These are phyloP conservation scores for Cheilosia variabilis DNA, from an alignment of 2,888 invertebrate species.

Conservation along the genomic window DNA sequence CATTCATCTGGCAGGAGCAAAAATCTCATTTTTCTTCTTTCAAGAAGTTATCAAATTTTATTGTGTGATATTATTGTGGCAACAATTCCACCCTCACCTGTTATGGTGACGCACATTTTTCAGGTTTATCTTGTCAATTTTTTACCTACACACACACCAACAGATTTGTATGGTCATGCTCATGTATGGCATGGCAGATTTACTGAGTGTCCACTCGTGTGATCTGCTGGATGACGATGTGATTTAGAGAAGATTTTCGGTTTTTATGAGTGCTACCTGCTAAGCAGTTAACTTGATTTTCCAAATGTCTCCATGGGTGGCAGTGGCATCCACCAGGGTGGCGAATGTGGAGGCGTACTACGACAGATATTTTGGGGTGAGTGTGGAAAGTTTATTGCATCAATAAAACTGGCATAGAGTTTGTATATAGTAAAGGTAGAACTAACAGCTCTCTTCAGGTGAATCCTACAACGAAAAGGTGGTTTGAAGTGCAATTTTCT, in stretches of 20 bases:
- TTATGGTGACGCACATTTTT: conserved; percentile 57
- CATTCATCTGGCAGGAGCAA: conserved; percentile 13
- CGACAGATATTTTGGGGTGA: conserved; percentile 12
- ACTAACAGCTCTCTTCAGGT: conserved; percentile 21
- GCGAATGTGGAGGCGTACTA: neutral
- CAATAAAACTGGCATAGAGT: conserved; percentile 54
- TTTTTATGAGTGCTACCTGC: conserved; percentile 69
- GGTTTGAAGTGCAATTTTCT: conserved; percentile 60
- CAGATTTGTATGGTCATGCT: conserved; percentile 5
- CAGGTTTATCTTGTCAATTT: conserved; percentile 64
- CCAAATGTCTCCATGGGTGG: conserved; percentile 24
- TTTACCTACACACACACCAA: conserved; percentile 1
- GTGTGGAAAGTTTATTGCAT: conserved; percentile 62
- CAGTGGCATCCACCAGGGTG: neutral
- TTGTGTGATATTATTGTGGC: conserved; percentile 70
- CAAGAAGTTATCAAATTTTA: conserved; percentile 74
- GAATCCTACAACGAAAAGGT: conserved; percentile 57
- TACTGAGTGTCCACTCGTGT: conserved; percentile 36
- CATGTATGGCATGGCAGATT: conserved; percentile 38
- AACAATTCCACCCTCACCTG: conserved; percentile 65
- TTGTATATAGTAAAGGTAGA: conserved; percentile 24
- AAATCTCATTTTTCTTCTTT: conserved; percentile 65
- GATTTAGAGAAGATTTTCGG: conserved; percentile 70
- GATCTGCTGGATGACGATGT: conserved; percentile 47
- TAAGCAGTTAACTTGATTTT: conserved; percentile 68